Base-by-base conservation (phyloP, 2,888 invertebrate genomes). In the Temnothorax rugatulus region DNA sequence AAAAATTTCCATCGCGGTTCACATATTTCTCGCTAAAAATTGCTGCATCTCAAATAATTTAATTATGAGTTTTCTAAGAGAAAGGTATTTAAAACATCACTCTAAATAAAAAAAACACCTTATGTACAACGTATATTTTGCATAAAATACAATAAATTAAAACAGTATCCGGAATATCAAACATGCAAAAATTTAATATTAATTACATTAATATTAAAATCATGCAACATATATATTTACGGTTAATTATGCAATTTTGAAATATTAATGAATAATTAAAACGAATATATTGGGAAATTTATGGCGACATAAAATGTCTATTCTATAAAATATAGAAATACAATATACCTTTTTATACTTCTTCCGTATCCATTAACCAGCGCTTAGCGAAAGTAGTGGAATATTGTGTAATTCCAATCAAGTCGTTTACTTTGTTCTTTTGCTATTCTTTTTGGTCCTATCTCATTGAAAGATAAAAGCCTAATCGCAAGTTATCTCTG, bases 291-390 rank as follows among this genome's bases (percentile, higher is more conserved):
- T 0, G 2, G 3, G 4, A 68, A 68, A 52, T 69, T 41, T 41
- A 25, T 21, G n/a, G 2, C 21, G 41, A 77, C 29, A 0, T 44
- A 69, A 29, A 41, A 69, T 15, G 59, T 57, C 7, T 9, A 79
- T 21, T 29, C 29, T 2, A 29, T 34, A 57, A 71, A 47, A 7
- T 34, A 34, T 38, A 47, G 52, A 9, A 54, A 54, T 5, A 52
- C 57, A 63, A 75, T 75, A 29, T 29, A 4, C 4, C 63, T 73
- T 69, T 68, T 63, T 82, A 63, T 50, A 29, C 52, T 85, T 89
- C 90, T 90, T 89, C 90, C 88, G 89, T 83, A 63, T 69, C 84
- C 91, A 93, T 93, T 93, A 93, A 93, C 93, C 93, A 92, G 91
- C 88, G 91, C 93, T 93, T 91, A 93, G 91, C 88, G 89, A 90